Percentiles rank a stretch among this genome's conserved stretches.
Conservation (phyloP, 1,140 invertebrate genomes). For the Dendroctonus ponderosae region DNA sequence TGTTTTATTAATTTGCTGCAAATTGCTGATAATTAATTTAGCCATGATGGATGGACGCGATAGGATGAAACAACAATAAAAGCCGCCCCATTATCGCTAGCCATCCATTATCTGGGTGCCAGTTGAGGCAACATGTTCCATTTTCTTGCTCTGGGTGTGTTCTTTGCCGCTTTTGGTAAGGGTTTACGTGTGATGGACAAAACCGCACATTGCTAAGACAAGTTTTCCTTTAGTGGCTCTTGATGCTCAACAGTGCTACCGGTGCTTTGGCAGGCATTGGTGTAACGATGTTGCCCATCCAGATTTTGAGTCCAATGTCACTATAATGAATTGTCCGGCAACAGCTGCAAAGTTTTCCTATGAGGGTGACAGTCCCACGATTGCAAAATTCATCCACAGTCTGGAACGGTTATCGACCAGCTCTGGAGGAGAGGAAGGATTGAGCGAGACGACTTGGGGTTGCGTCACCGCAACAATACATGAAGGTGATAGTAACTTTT, state of each 20-base stretch:
- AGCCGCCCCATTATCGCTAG: no score
- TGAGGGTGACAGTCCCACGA: background rate
- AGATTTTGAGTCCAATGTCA: background rate
- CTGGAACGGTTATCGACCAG: background rate
- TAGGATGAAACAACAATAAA: no score
- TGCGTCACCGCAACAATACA: conserved; percentile 14
- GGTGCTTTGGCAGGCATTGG: conserved; percentile 15
- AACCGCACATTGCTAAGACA: background rate
- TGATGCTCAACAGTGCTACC: background rate
- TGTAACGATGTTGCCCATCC: conserved; percentile 10
- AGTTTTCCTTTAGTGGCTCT: background rate
- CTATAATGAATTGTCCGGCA: background rate
- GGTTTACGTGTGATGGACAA: no score
- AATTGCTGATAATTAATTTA: no score
- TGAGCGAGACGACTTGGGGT: background rate
- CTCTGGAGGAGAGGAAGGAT: background rate
- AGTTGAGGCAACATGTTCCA: no score
- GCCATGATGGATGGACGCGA: no score
- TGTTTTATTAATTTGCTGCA: no score
- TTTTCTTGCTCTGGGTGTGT: no score
- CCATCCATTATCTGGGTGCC: no score
- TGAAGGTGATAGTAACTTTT: conserved; percentile 6
- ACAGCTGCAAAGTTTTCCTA: background rate
- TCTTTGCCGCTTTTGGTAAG: no score
- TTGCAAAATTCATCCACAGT: background rate